Evolutionary conservation across 1,140 invertebrate genomes (phyloP), one percentile per base, ranked within the genome.

Genomic region (Venustaconcha ellipsiformis): DNA sequence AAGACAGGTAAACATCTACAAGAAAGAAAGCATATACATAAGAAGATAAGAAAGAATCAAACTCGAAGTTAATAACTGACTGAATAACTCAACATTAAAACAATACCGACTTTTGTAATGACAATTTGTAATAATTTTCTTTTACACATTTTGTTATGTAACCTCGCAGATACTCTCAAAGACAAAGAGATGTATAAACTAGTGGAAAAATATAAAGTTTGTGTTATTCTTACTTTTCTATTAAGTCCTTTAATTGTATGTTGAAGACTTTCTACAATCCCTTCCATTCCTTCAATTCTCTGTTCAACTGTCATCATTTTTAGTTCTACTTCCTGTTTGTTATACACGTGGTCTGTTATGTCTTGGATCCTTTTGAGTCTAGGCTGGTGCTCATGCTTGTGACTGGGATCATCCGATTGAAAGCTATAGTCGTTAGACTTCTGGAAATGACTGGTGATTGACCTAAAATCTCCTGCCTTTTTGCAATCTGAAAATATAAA

Each of bases 241-340:
- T 77, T 77, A 70, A 77, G 72, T 57, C 72, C 72, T 55, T 77
- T 77, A 70, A 77, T 72, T 14, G 69, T 59, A n/a, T 77, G 75
- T 26, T 77, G 70, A 70, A 77, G 72, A 48, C 48, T n/a, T n/a
- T 77, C 26, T 37, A 77, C 65, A 26, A 77, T 57, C 11, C 60
- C 58, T 48, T 77, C 58, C 75, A 77, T 77, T 17, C 72, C 75
- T 23, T 23, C 48, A 2, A 77, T 62, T n/a, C 58, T 20, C 23
- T 26, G 60, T 68, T 67, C 65, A 63, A 77, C 56, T 18, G 59
- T 57, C 14, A 72, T 70, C 69, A 77, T 77, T 65, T 72, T 71
- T 6, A 23, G 57, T 18, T 77, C 75, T 37, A 77, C 58, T 30
- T 72, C 70, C 30, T 77, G 75, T 68, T 67, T 72, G n/a, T 67